These are phyloP conservation scores for Parapristionchus giblindavisi DNA, from an alignment of 2,888 invertebrate species.

Conservation along the genomic window DNA sequence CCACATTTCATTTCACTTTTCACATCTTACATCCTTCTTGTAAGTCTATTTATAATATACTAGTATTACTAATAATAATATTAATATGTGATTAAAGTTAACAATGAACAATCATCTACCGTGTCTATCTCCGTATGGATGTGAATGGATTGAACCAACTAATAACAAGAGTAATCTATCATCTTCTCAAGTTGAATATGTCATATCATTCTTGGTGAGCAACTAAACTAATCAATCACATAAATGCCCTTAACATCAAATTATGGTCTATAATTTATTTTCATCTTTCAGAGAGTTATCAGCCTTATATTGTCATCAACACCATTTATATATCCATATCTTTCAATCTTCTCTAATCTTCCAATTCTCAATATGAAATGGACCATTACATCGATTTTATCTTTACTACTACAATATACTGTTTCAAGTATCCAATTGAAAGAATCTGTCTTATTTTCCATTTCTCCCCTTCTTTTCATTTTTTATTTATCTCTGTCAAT, in stretches of 20 bases:
- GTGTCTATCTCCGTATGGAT: background rate
- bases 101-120: background rate
- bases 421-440: no score
- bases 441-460: no score
- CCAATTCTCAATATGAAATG: background rate
- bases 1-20: constrained; percentile 20
- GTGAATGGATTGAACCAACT: background rate
- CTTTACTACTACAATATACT: background rate
- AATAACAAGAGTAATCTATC: background rate
- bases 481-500: constrained; percentile 3
- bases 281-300: background rate
- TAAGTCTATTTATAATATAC: background rate
- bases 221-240: background rate
- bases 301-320: background rate
- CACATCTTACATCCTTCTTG: background rate
- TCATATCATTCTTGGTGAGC: constrained; percentile 17
- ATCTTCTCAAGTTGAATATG: background rate
- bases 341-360: no score
- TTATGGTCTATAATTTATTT: background rate
- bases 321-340: background rate
- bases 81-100: background rate
- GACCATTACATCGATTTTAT: background rate
- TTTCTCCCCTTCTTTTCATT: background rate
- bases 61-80: background rate
- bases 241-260: background rate